Conservation (phyloP, 2,888 invertebrate genomes). For the Crepidodera aurea region DNA sequence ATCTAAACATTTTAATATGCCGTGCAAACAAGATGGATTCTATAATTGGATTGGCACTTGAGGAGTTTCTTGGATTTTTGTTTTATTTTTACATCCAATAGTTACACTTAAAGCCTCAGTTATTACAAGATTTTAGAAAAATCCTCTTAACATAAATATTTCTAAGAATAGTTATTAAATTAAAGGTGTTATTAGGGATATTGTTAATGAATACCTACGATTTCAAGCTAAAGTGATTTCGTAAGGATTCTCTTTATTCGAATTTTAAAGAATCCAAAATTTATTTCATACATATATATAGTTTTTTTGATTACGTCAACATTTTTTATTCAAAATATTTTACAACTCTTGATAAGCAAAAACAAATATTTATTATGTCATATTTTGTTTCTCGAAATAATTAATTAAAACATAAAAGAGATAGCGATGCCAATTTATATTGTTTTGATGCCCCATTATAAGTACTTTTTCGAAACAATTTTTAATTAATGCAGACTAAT, state of each 20-base stretch:
- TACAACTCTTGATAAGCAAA: too few species aligned
- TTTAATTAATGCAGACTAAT: neutral
- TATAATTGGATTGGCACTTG: conserved; percentile 24
- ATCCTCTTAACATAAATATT: neutral
- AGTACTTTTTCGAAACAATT: neutral
- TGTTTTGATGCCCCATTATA: neutral
- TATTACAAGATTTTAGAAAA: conserved; percentile 4
- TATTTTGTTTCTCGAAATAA: neutral
- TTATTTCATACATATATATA: too few species aligned
- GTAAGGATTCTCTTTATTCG: too few species aligned
- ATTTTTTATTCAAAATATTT: too few species aligned
- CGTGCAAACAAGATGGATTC: conserved; percentile 21
- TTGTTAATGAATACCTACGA: too few species aligned
- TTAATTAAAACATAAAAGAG: neutral
- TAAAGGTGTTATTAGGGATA: neutral
- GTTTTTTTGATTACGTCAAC: too few species aligned
- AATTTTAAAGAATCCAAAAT: too few species aligned
- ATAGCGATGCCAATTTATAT: conserved; percentile 3
- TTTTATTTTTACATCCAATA: conserved; percentile 16
- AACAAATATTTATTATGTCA: neutral
- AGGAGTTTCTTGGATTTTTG: conserved; percentile 22
- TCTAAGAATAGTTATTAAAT: neutral
- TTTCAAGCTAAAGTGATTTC: too few species aligned
- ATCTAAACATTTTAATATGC: neutral
- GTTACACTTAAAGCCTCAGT: neutral